Conservation (phyloP, 2,888 invertebrate species). For the Nebria salina region DNA sequence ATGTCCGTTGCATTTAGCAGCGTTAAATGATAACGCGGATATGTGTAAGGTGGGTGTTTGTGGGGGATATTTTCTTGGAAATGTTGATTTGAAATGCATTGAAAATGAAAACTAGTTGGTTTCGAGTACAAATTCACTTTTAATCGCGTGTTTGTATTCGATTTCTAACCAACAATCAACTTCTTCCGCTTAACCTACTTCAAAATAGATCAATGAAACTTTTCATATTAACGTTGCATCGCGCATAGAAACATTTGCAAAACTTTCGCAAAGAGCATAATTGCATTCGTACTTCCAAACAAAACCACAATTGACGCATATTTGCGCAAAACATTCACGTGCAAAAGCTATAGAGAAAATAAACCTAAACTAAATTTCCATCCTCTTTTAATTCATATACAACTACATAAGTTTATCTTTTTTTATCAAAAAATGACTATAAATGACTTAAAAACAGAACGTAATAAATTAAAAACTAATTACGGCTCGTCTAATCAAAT, state of each 20-base stretch:
- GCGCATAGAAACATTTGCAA: background rate
- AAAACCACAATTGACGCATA: background rate
- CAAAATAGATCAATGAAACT: constrained; percentile 1
- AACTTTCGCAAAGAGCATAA: background rate
- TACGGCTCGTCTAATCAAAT: constrained; percentile 17
- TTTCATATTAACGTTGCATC: background rate
- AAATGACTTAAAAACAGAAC: too few species aligned
- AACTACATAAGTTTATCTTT: too few species aligned
- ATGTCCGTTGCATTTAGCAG: constrained; percentile 93
- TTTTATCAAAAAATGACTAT: too few species aligned
- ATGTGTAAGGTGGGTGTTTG: constrained; percentile 76
- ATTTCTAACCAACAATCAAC: background rate
- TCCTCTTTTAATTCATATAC: too few species aligned
- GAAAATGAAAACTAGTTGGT: background rate
- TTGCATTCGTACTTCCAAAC: background rate
- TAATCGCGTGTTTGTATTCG: background rate
- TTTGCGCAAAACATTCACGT: too few species aligned
- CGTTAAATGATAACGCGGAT: constrained; percentile 92
- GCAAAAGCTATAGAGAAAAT: too few species aligned
- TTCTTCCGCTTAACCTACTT: background rate
- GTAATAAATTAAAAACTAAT: background rate
- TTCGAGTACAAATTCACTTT: background rate
- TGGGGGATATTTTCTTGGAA: background rate
- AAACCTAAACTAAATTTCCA: too few species aligned
- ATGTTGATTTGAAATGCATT: background rate